Evolutionary conservation across 2,797 vertebrate genomes (phyloP).

Genomic region (Lutjanus campechanus): DNA sequence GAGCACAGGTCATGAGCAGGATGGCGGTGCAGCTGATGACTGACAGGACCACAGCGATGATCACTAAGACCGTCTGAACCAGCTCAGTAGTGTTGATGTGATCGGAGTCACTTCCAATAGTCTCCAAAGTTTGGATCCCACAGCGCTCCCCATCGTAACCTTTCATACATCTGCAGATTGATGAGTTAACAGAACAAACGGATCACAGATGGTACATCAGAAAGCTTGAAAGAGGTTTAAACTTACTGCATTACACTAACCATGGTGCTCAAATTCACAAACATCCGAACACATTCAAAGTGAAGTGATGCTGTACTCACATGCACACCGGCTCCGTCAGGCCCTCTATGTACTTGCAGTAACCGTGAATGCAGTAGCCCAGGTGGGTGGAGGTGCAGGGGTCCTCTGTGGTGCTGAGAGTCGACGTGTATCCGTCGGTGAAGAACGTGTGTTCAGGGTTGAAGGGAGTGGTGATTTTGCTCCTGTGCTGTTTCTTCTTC

Average conservation of each 20-base stretch:
- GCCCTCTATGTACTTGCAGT: conserved; percentile 84
- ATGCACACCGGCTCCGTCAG: conserved; percentile 84
- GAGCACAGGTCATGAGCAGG: conserved; percentile 85
- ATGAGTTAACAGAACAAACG: background rate
- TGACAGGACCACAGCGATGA: conserved; percentile 85
- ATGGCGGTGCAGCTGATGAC: conserved; percentile 86
- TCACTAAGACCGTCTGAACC: conserved; percentile 81
- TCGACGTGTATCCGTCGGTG: conserved; percentile 51
- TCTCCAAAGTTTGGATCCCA: conserved; percentile 79
- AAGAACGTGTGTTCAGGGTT: conserved; percentile 50
- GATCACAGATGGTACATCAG: background rate
- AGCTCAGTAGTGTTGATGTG: conserved; percentile 49
- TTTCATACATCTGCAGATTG: conserved; percentile 79
- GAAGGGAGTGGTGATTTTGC: conserved; percentile 65
- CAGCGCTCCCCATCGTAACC: conserved; percentile 86
- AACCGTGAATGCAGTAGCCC: conserved; percentile 86
- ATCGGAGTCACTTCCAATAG: background rate
- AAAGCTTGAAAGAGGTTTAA: background rate
- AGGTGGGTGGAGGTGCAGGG: conserved; percentile 84
- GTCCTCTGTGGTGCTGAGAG: conserved; percentile 64
- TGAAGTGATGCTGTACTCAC: conserved; percentile 73
- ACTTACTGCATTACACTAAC: background rate
- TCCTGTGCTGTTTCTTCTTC: conserved; percentile 63
- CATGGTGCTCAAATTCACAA: too few species aligned
- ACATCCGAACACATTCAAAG: too few species aligned